Evolutionary conservation across 2,113 vertebrate genomes (phyloP), one percentile per base, ranked within the genome.

Genomic region (Uria aalge): DNA sequence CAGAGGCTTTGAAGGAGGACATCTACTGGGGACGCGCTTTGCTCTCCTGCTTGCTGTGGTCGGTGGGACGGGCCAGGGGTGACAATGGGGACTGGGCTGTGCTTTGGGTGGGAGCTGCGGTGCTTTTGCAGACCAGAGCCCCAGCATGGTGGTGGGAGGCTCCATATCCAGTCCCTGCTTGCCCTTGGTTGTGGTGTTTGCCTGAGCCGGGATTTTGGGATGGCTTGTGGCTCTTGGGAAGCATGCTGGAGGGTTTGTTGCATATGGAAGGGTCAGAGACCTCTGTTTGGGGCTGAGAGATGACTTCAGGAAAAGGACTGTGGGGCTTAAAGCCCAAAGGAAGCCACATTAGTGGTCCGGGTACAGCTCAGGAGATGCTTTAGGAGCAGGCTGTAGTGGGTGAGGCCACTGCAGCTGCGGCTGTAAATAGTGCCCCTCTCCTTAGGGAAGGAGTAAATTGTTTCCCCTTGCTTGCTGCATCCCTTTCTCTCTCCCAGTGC

Each of bases 381-480:
- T 86, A 76, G 75, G 78, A 90, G 68, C 9, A 3, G 78, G 50
- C 43, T 84, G 82, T 64, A 68, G 87, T 4, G 6, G 24, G 64
- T 89, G 94, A 95, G 93, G 50, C 45, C 55, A 26, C 30, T 0
- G 0, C 52, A 59, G 82, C 67, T 72, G 64, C 7, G 22, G 55
- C 86, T 92, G 75, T 94, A 78, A 94, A 88, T 81, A 94, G 81
- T 75, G 52, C 48, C 40, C 32, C 67, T 95, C 45, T 97, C 74
- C 64, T 36, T 73, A 69, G 81, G 47, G 67, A 93, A 40, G 62
- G 72, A 68, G 91, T 43, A 90, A 93, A 92, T 86, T 50, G 38
- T 94, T 98, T 97, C 77, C 77, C 78, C 83, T 95, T 50, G 63
- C 81, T 95, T 92, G 59, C 92, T 94, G 88, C 18, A 36, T 84